Base-by-base conservation (phyloP, 2,888 invertebrate species). In the Biston betularia region DNA sequence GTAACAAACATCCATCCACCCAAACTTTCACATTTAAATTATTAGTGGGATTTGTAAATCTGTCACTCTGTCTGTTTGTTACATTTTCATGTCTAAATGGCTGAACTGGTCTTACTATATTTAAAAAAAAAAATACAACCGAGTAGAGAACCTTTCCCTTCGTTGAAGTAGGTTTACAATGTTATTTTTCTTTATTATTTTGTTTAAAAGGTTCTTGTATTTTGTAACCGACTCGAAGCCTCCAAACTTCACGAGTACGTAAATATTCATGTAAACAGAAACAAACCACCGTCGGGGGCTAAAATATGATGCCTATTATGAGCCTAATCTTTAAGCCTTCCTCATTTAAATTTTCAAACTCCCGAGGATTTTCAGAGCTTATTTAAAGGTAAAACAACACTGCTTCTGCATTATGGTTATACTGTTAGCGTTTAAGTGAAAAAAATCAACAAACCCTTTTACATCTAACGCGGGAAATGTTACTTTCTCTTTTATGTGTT, bases 261-360 rank as follows among this genome's bases (percentile, higher is more conserved):
- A 45, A 63, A 64, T 64, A 59, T 64, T 64, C 34, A 59, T 59
- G 65, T 55, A 59, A 65, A 65, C 58, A 59, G 59, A 49, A 63
- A 70, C 74, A 65, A 54, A 54, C 54, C n/a, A 65, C 65, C 49
- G 55, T 78, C 68, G 64, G 77, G 67, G 88, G 70, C 88, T 91
- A 82, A 90, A 83, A 83, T 89, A 91, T 86, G 82, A 81, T 83
- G 78, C 78, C 85, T 85, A 89, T 90, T 89, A 89, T 78, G 80
- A 78, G 82, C 84, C 84, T 89, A 90, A 90, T 89, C 90, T 88
- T 84, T 78, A 85, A 89, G 85, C 88, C 87, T 86, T 87, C 83
- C 86, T 83, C 82, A 84, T 83, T 85, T 89, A 89, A 88, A 88
- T 89, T 89, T 89, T 87, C 82, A 81, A 75, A 80, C 79, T 77